Conservation (phyloP, 2,113 vertebrate genomes). For the Fulmarus glacialis region DNA sequence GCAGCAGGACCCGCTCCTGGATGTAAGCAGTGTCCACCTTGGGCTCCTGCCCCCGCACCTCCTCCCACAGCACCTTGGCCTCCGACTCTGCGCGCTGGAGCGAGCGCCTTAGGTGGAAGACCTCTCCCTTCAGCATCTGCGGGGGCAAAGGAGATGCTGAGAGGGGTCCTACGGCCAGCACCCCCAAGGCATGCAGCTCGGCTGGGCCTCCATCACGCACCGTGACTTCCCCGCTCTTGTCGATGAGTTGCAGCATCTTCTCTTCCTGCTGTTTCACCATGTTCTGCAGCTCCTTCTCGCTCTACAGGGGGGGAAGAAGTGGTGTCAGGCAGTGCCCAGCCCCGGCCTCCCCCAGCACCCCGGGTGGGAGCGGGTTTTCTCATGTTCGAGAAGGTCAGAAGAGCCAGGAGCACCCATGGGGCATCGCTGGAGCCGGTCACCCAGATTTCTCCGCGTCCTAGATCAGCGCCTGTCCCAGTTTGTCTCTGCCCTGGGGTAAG, state of each 20-base stretch:
- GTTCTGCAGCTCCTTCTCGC: conserved; percentile 69
- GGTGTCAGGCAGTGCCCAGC: not conserved
- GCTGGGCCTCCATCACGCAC: not conserved
- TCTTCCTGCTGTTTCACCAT: conserved; percentile 72
- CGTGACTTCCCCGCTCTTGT: conserved; percentile 65
- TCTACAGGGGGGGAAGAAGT: not conserved
- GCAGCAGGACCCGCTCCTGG: conserved; percentile 75
- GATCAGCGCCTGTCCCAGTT: conserved; percentile 16
- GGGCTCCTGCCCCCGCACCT: conserved; percentile 50
- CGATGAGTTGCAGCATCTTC: conserved; percentile 69
- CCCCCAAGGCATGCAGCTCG: fast-evolving
- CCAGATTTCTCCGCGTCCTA: conserved; percentile 28
- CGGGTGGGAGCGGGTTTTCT: fast-evolving
- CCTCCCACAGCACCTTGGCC: conserved; percentile 71
- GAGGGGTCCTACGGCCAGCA: fast-evolving
- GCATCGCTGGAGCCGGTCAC: not conserved
- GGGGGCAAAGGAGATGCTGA: not conserved
- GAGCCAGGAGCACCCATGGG: not conserved
- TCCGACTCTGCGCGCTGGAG: conserved; percentile 70
- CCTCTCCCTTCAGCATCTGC: conserved; percentile 69
- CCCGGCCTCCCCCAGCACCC: not conserved
- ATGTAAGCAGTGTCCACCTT: conserved; percentile 19
- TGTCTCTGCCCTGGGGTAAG: not conserved
- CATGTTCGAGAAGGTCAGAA: not conserved
- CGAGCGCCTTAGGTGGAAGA: conserved; percentile 60